Base-by-base conservation (phyloP, 2,888 invertebrate species). In the Rhyacophila evoluta region DNA sequence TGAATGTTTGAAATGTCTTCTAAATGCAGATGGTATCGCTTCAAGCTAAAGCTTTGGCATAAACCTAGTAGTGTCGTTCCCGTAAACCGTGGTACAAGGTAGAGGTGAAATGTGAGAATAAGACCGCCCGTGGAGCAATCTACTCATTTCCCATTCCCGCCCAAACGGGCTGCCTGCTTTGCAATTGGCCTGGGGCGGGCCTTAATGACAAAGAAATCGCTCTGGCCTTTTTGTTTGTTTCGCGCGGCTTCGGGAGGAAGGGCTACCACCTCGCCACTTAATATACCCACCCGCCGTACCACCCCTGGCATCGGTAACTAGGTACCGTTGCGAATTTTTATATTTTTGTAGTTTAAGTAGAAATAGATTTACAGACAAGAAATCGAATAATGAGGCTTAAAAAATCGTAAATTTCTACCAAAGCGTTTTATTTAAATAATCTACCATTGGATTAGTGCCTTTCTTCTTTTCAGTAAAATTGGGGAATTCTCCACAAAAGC, bases 181-280 rank as follows among this genome's bases (percentile, higher is more conserved):
- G 55, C 55, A 55, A 55, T 55, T 55, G 55, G 55, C 55, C 55
- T 55, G 25, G 55, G 55, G 55, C 55, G 55, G 55, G 55, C 55
- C 25, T 55, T 55, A 55, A 55, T 55, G 55, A 55, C 55, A 55
- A 55, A 55, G 55, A 55, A 55, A 55, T 55, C 55, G 55, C 55
- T 55, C 55, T 55, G 55, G 55, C 55, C 55, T 55, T 55, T 55
- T 55, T 55, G 55, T 55, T 55, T 55, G 55, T 55, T 55, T 55
- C 55, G 55, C 55, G 55, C 55, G 15, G 55, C 55, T 55, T 55
- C 10, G 12, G 55, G 55, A 55, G 55, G 55, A 55, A 10, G 55
- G 55, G 55, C 10, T 55, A 8, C 55, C 25, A 55, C 55, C 55
- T 8, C 55, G 55, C 55, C 55, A 55, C 55, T 55, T 55, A 55